Evolutionary conservation across 2,113 vertebrate genomes (phyloP), one percentile per base, ranked within the genome.

Genomic region (Carassius carassius): DNA sequence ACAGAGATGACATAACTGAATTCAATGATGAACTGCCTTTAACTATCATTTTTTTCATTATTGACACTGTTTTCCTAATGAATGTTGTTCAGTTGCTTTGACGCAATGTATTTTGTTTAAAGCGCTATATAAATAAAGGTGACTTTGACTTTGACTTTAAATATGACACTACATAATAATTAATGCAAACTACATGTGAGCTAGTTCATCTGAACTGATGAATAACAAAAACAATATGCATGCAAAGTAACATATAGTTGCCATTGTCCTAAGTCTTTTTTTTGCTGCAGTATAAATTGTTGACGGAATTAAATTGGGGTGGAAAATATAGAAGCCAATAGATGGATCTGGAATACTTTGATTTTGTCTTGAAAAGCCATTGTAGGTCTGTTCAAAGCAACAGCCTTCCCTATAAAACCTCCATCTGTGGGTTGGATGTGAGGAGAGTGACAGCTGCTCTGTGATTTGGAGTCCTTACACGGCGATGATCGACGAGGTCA

Each of bases 311-410:
- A 65, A n/a, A 62, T 62, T 19, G 17, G 62, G 75, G 16, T 70
- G 77, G 21, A 86, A 67, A 78, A 41, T n/a, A 0, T 3, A 65
- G 35, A 60, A 81, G 54, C 77, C 62, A 35, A 65, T 80, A 82
- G 56, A 69, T 37, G 69, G 69, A 72, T 87, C 76, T 80, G 81
- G 82, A 80, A 74, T 54, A 83, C 58, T 65, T 47, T 63, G 56
- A 74, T 58, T 54, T 84, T 69, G 67, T 84, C 67, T 84, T 87
- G 86, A 84, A 84, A 84, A 87, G 47, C 54, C 81, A 86, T 86
- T 82, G 23, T 58, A 78, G 60, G 74, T 56, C 80, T 78, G 80
- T 78, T 82, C 72, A 82, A 86, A 79, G 85, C 70, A 76, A 74
- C 41, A 58, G 21, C 25, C 16, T 54, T 56, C 11, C 75, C 67